Percentiles rank a stretch among this genome's conserved stretches.
Conservation (phyloP, 30 jellyfish, hydroid and myxozoan genomes). For the Pelagia noctiluca region DNA sequence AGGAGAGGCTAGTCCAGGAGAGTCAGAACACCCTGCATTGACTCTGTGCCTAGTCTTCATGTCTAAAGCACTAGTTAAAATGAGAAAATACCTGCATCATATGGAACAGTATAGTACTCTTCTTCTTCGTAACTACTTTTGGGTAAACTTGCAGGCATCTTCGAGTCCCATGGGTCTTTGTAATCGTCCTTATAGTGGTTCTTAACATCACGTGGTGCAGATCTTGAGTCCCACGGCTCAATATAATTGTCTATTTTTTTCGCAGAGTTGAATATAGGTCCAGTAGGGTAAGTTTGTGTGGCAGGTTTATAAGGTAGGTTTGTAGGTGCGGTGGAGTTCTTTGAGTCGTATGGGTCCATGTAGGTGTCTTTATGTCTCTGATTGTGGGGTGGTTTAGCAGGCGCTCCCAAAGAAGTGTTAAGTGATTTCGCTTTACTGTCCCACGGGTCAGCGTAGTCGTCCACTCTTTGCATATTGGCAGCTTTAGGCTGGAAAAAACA, state of each 20-base stretch:
- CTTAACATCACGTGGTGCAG: slow-evolving; percentile 64
- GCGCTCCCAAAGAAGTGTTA: background rate
- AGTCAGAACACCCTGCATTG: background rate
- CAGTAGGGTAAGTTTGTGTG: too few relatives aligned
- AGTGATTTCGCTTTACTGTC: slow-evolving; percentile 51
- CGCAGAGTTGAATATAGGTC: background rate
- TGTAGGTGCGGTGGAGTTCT: slow-evolving; percentile 12
- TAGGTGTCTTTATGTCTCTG: slow-evolving; percentile 57
- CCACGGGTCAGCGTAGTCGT: slow-evolving; percentile 93
- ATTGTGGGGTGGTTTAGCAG: slow-evolving; percentile 1
- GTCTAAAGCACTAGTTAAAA: background rate
- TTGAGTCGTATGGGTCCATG: slow-evolving; percentile 71
- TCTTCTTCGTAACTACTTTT: slow-evolving; percentile 88
- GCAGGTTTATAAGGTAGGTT: too few relatives aligned
- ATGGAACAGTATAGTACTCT: slow-evolving; percentile 90
- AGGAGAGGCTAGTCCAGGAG: background rate
- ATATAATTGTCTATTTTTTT: slow-evolving; percentile 69
- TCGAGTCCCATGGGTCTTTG: slow-evolving; percentile 95
- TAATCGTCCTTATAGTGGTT: slow-evolving; percentile 74
- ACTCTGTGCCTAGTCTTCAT: background rate
- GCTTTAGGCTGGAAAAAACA: slow-evolving; percentile 35
- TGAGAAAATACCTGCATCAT: slow-evolving; percentile 72
- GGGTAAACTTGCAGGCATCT: slow-evolving; percentile 72
- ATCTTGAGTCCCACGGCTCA: slow-evolving; percentile 96
- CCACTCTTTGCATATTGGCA: slow-evolving; percentile 25